Percentiles rank a stretch among this genome's conserved stretches.
These are phyloP conservation scores for Solenopsis fugax DNA, from an alignment of 1,140 invertebrate genomes.

Conservation along the genomic window DNA sequence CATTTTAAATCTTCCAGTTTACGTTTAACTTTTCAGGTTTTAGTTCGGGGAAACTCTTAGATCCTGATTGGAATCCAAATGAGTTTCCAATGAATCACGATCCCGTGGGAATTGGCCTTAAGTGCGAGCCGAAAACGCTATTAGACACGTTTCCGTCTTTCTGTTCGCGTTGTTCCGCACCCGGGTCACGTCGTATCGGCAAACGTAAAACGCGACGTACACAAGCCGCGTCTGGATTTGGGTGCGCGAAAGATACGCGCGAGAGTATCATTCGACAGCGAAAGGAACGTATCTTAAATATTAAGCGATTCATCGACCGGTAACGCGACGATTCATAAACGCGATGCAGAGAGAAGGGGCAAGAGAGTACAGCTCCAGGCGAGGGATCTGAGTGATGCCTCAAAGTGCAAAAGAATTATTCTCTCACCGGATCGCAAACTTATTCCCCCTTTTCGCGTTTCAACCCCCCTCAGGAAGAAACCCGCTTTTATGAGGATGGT, in stretches of 20 bases:
- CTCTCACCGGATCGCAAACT: conserved; percentile 54
- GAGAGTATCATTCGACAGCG: conserved; percentile 32
- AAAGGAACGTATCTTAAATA: conserved; percentile 56
- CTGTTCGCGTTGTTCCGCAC: conserved; percentile 10
- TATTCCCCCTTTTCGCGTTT: conserved; percentile 5
- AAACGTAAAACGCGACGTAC: conserved; percentile 42
- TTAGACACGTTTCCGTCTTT: conserved; percentile 44
- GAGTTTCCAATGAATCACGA: background rate
- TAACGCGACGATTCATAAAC: conserved; percentile 7
- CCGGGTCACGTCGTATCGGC: conserved; percentile 33
- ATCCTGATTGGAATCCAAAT: conserved; percentile 22
- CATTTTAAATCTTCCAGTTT: background rate
- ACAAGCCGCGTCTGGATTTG: conserved; percentile 40
- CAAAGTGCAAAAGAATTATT: conserved; percentile 69
- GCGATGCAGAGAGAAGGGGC: conserved; percentile 62
- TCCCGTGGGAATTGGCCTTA: background rate
- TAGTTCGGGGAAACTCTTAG: background rate
- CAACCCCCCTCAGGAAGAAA: conserved; percentile 67
- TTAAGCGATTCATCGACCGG: conserved; percentile 33
- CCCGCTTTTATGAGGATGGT: conserved; percentile 75
- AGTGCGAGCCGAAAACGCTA: conserved; percentile 26
- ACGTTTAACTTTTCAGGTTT: conserved; percentile 16
- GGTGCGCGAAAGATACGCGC: conserved; percentile 14
- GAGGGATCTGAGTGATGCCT: conserved; percentile 26
- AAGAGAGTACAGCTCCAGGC: conserved; percentile 17